Conservation (phyloP, 2,888 invertebrate genomes). For the Nasonia oneida region DNA sequence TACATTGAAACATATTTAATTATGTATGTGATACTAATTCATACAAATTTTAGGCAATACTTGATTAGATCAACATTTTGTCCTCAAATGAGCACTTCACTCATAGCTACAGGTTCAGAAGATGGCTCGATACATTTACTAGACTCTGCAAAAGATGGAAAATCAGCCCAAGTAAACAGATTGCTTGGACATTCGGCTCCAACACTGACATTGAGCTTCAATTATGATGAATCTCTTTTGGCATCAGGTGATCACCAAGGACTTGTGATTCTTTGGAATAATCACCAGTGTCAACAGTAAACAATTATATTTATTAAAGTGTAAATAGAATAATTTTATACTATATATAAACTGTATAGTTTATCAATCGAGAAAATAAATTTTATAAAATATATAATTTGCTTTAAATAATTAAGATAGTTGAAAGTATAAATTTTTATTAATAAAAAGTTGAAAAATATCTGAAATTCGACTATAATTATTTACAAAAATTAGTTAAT, state of each 20-base stretch:
- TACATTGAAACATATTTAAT: neutral
- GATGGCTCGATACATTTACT: conserved; percentile 76
- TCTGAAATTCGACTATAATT: no score
- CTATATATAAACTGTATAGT: neutral
- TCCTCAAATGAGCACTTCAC: conserved; percentile 81
- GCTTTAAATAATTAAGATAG: neutral
- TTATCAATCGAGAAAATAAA: neutral
- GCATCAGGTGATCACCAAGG: conserved; percentile 92
- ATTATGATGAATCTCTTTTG: conserved; percentile 92
- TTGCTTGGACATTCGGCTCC: conserved; percentile 90
- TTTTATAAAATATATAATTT: neutral
- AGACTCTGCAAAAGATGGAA: conserved; percentile 78
- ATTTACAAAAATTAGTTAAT: no score
- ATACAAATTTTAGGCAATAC: conserved; percentile 69
- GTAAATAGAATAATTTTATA: conserved; percentile 22
- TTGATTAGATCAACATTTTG: conserved; percentile 89
- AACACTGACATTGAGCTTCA: conserved; percentile 91
- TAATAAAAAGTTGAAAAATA: neutral
- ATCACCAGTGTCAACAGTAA: conserved; percentile 71
- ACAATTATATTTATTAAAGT: conserved; percentile 21
- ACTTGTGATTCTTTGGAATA: conserved; percentile 87
- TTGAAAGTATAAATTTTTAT: neutral
- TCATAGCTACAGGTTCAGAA: conserved; percentile 77
- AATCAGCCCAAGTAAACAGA: conserved; percentile 81
- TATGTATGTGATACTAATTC: neutral